Evolutionary conservation across 2,797 vertebrate species (phyloP), one percentile per base, ranked within the genome.

Genomic region (Phrynocephalus forsythii): DNA sequence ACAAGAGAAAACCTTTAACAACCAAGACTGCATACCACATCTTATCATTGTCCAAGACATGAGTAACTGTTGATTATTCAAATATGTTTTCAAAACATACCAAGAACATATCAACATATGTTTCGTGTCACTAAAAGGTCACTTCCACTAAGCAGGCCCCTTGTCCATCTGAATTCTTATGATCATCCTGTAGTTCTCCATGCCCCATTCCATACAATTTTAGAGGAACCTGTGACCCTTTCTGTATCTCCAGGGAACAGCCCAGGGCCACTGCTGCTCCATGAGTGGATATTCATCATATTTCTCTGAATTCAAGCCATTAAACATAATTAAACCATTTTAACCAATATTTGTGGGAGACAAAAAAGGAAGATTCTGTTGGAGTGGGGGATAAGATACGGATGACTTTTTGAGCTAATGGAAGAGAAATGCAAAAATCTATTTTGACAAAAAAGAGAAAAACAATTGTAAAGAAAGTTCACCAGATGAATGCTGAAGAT

Each of bases 71-170:
- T 72, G 26, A 56, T 30, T 33, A 6, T 50, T 67, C 68, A 67
- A 86, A n/a, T 50, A 52, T 83, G 76, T 85, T 81, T 90, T 77
- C 16, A 81, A 87, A 83, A 78, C 26, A 86, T 11, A 82, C 3
- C 28, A 63, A 28, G 83, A 26, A 44, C 22, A 48, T 44, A 6
- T 30, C 38, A 87, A 22, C 28, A 50, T 82, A 56, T n/a, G 3
- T 20, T 30, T 86, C 33, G 4, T 52, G 13, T 20, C 69, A 50
- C 24, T 73, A 33, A 26, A 81, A n/a, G 11, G 18, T 33, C 67
- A 71, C 6, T 83, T 30, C 68, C 5, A 67, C 22, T 67, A 82
- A 44, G 50, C 20, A n/a, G 67, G 26, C 24, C 10, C 26, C 63
- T 33, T 3, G 13, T 6, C 16, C 28, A 79, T 24, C 33, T 67